A percentile compares a stretch with the other conserved stretches of the same genome.
These are phyloP conservation scores for Phycodurus eques DNA, from an alignment of 2,113 vertebrate genomes.

Conservation along the genomic window DNA sequence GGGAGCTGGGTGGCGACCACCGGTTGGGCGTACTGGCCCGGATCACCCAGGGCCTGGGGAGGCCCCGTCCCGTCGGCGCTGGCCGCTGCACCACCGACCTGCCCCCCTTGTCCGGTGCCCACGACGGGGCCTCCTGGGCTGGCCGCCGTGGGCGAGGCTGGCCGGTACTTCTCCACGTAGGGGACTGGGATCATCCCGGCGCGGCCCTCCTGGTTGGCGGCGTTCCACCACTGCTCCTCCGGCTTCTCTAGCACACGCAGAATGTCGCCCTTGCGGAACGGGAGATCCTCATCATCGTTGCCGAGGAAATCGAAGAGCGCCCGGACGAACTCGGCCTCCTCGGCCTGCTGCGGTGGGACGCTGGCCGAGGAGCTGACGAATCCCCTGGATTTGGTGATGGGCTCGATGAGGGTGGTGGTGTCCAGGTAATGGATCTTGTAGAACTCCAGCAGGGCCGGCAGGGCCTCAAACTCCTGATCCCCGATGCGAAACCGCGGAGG, in stretches of 20 bases:
- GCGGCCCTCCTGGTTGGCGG: conserved; percentile 88
- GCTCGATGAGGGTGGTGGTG: conserved; percentile 97
- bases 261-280: conserved; percentile 94
- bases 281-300: conserved; percentile 97
- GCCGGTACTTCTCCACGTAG: conserved; percentile 96
- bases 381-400: conserved; percentile 81
- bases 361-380: conserved; percentile 37
- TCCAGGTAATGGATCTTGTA: conserved; percentile 99
- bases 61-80: conserved; percentile 79
- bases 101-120: conserved; percentile 38
- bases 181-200: conserved; percentile 97
- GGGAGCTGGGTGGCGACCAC: conserved; percentile 85
- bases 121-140: conserved; percentile 7
- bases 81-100: conserved; percentile 48
- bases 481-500: conserved; percentile 90
- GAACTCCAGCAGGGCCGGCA: conserved; percentile 93
- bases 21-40: conserved; percentile 96
- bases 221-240: conserved; percentile 99
- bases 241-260: conserved; percentile 93
- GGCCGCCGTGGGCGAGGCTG: conserved; percentile 78
- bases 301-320: conserved; percentile 97
- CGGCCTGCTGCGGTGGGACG: conserved; percentile 74
- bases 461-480: conserved; percentile 95
- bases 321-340: conserved; percentile 88
- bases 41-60: conserved; percentile 81